phyloP scores from a whole-genome alignment of 2,797 vertebrate species.

The Aldrovandia affinis region DNA sequence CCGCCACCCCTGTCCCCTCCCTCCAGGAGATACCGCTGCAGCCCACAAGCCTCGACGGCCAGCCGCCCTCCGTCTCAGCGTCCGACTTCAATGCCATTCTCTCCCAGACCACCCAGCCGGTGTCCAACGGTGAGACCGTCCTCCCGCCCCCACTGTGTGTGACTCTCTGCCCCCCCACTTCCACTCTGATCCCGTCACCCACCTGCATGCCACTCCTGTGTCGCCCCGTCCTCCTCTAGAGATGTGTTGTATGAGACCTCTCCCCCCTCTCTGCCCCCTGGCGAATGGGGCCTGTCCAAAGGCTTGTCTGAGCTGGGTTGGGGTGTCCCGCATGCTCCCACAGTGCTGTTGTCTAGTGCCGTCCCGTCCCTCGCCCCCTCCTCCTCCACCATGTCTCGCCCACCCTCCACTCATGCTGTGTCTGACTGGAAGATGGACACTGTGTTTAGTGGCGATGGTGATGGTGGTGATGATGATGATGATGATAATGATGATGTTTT shows the following conservation, averaged over 20 bases:
- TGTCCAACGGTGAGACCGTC: conserved; percentile 91
- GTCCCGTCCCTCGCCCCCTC: conserved; percentile 71
- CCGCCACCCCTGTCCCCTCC: conserved; percentile 67
- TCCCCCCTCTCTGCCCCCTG: conserved; percentile 67
- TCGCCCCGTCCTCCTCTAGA: conserved; percentile 79
- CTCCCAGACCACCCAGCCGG: conserved; percentile 81
- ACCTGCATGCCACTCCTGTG: conserved; percentile 78
- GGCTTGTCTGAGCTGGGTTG: conserved; percentile 71
- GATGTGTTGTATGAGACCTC: conserved; percentile 71
- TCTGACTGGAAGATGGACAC: conserved; percentile 70
- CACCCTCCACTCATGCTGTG: conserved; percentile 71
- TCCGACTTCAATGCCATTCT: conserved; percentile 72
- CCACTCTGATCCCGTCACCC: conserved; percentile 39
- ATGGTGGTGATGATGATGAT: conserved; percentile 63
- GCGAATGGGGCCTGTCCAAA: conserved; percentile 65
- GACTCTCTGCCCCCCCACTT: conserved; percentile 49
- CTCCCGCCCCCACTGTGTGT: conserved; percentile 80
- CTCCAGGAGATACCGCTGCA: conserved; percentile 68
- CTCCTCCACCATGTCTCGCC: conserved; percentile 73
- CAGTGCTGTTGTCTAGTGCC: conserved; percentile 73
- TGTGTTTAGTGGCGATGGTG: conserved; percentile 70
- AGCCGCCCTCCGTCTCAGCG: conserved; percentile 57
- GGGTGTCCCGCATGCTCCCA: conserved; percentile 76
- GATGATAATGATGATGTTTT: conserved; percentile 74
- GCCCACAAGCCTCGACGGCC: conserved; percentile 73